Base-by-base conservation (phyloP, 64 coral and sea anemone genomes). In the Hydrozoanthus tunicans region DNA sequence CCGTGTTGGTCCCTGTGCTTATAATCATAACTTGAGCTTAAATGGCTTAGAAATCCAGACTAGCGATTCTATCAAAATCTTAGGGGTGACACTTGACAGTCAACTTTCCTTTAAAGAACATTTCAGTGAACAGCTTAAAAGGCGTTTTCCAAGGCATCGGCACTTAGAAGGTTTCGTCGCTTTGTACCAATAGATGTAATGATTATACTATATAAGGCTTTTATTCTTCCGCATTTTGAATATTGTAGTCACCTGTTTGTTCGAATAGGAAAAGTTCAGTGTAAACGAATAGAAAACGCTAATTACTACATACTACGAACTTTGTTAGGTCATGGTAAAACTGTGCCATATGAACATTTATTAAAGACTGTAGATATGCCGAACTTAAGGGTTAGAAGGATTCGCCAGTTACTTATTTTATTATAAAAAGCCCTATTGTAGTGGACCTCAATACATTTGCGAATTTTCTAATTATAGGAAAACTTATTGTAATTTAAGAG, bases 211-310 rank as follows among this genome's bases (percentile, higher is more conserved):
- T 90, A 91, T 81, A 91, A 81, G 32, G 90, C 90, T 20, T 81
- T 80, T 52, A 91, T 80, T 77, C 69, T 90, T 5, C 88, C 77
- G 23, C 74, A 79, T 15, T 62, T 90, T 9, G 73, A 90, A 58
- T 90, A 90, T 62, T 77, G 88, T 60, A 78, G 89, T 54, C 89
- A 61, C 7, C 27, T 80, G 6, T 63, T 91, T 51, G n/a, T 91
- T 66, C 77, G 89, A 24, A 79, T 67, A 66, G 89, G 89, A 14
- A 62, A 90, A 68, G 76, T 79, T 15, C 73, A 91, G 55, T 17
- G 72, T n/a, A 79, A 91, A 58, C 56, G 25, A 2, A 23, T 91
- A 17, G 77, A 91, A 7, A 32, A 91, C 63, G 72, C 89, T 6
- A 91, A 91, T 78, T 90, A 78, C 59, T 63, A 79, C 75, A 15